Base-by-base conservation (phyloP, 1,140 invertebrate species). In the Drosophila sulfurigaster region DNA sequence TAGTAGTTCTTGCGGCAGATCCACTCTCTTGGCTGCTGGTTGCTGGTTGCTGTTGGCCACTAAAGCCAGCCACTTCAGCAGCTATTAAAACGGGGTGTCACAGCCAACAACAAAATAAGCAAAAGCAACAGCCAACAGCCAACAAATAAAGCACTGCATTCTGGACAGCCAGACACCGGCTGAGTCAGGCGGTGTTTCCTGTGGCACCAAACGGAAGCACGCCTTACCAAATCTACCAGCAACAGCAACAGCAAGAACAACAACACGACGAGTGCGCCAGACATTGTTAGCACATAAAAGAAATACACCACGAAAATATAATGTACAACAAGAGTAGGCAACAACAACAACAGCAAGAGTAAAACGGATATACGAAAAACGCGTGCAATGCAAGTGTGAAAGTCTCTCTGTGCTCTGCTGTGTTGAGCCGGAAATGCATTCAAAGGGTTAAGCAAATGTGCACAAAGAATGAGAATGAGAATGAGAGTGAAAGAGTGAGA, bases 351-450 rank as follows among this genome's bases (percentile, higher is more conserved):
- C 51, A 73, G 67, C 28, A 56, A 38, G 30, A 54, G 15, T 15
- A 71, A 75, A 86, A 48, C 70, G 81, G 81, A 90, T 81, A 82
- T 90, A 79, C 86, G 81, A 90, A 81, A 89, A 86, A 81, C 81
- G 86, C 81, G 78, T 79, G 78, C 86, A 89, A 75, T 81, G 85
- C 77, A 83, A 72, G 78, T 81, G 72, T 76, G 78, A 73, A 78
- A 79, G 72, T 78, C 68, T 62, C 70, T 25, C 3, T 25, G 20
- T 63, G 69, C 69, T 45, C 20, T 25, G 20, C 20, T 58, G 43
- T 75, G 52, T 63, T 73, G 78, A 79, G 69, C 76, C 81, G 82
- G 87, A 90, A 81, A 73, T 86, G 87, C 86, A 90, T 86, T 72
- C 79, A 89, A 90, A 82, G 87, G 71, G 81, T 90, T 91, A 89